Evolutionary conservation across 2,888 invertebrate species (phyloP), one percentile per base, ranked within the genome.

Genomic region (Actias luna): DNA sequence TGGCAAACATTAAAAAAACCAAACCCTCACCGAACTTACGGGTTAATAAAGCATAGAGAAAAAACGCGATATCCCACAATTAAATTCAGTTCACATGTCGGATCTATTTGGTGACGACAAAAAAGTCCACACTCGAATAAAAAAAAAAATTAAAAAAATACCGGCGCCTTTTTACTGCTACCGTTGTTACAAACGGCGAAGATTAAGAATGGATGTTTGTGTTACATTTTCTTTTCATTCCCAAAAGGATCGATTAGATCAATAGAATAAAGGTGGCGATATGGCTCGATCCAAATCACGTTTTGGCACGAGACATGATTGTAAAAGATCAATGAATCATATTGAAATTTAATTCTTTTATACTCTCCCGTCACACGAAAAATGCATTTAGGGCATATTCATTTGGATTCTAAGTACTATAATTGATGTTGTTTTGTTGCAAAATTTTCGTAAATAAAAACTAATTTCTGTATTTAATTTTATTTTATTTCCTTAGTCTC

Each of bases 31-130:
- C 1, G 8, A 31, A 25, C 18, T 2, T 25, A 59, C 25, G 16
- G 42, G 39, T 57, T 46, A n/a, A n/a, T n/a, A 29, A 67, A 67
- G 29, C 27, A 31, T 55, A 25, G 57, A 63, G 70, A 72, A 73
- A 73, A 67, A 62, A 66, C 61, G 64, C 50, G 65, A n/a, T 67
- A 67, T 73, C 65, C 65, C 71, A 67, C 64, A 72, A 72, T 79
- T 76, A 69, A 70, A 80, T 78, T 78, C 79, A 67, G 80, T 83
- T 83, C 83, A 77, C 83, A 82, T 77, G 73, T 71, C 65, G 74
- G 74, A 74, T 81, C 71, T 75, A 75, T 71, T 70, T 72, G 60
- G 63, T 27, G 25, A 61, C 64, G 67, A 71, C 70, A 72, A 71
- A 74, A 70, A 70, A 74, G 70, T 65, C 70, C 71, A 70, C 72